Evolutionary conservation across 2,113 vertebrate species (phyloP).

Genomic region (Serinus canaria): DNA sequence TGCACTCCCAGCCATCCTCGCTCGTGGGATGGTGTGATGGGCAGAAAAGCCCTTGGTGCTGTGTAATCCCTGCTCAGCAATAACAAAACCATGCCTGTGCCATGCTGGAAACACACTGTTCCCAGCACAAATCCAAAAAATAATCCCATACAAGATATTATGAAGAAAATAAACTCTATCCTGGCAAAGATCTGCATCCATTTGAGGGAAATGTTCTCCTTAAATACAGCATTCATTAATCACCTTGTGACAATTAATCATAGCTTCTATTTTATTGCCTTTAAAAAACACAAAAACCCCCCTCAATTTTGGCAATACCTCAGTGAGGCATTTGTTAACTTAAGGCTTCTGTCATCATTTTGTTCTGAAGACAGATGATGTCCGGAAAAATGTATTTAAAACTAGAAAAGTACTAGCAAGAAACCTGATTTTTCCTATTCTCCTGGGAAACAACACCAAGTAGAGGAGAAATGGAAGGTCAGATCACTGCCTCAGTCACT

Average conservation of each 20-base stretch:
- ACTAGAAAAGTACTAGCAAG: neutral
- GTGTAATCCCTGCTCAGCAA: neutral
- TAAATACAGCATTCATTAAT: neutral
- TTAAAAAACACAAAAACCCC: neutral
- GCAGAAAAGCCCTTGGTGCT: neutral
- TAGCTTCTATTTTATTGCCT: neutral
- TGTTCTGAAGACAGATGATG: neutral
- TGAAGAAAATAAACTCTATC: neutral
- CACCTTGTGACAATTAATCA: fast-evolving
- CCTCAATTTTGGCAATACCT: neutral
- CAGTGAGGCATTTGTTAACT: neutral
- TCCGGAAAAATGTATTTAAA: neutral
- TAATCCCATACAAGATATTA: neutral
- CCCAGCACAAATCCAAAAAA: neutral
- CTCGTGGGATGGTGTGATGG: neutral
- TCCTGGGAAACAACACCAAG: neutral
- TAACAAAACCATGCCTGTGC: fast-evolving
- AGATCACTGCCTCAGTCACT: neutral
- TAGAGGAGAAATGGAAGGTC: neutral
- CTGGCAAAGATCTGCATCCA: neutral
- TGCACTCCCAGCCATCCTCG: fast-evolving
- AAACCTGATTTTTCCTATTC: neutral
- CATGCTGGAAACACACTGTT: neutral
- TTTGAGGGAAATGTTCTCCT: neutral
- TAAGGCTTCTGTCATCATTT: neutral